Evolutionary conservation across 2,888 invertebrate species (phyloP), one percentile per base, ranked within the genome.

Genomic region (Hydroisotoma schaefferi): DNA sequence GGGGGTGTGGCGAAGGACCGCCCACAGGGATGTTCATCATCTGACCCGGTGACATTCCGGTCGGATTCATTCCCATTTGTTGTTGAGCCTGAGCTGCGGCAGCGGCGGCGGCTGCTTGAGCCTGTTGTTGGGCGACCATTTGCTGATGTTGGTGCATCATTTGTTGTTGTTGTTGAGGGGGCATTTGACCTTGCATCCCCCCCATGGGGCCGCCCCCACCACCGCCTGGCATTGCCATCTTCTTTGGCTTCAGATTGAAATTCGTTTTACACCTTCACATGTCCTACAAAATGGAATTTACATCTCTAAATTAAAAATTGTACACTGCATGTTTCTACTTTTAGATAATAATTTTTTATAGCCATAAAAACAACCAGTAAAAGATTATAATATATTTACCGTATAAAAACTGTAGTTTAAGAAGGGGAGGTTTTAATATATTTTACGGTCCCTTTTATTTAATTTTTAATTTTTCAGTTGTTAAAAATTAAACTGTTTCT

Each of bases 111-210:
- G 58, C 54, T 12, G 55, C 55, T 18, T 43, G 52, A 23, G 60
- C 52, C 18, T 58, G 62, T 37, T 60, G 59, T 44, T 63, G 63
- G 10, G 55, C 61, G 8, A 52, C 55, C 59, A 57, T 46, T 57
- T 59, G 58, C 26, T 65, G 65, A n/a, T n/a, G n/a, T 15, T 57
- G 59, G 43, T 66, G 66, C 59, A 61, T 61, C 61, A 61, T 61
- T 15, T 58, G 56, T 15, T 63, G 63, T 29, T 63, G 60, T 20
- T 61, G 67, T 2, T 59, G 51, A 6, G 61, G 48, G 27, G 55
- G 52, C 55, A 57, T 60, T 29, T 33, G 59, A 4, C 40, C 38
- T 23, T 54, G 54, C 54, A 54, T 53, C 23, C 52, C 48, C 37
- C 47, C 52, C 22, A 38, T 43, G 1, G 53, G 53, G 2, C 38